Percentiles rank a stretch among this genome's conserved stretches.
These are phyloP conservation scores for Ciconia stormi DNA, from an alignment of 2,113 vertebrate genomes.

Conservation along the genomic window DNA sequence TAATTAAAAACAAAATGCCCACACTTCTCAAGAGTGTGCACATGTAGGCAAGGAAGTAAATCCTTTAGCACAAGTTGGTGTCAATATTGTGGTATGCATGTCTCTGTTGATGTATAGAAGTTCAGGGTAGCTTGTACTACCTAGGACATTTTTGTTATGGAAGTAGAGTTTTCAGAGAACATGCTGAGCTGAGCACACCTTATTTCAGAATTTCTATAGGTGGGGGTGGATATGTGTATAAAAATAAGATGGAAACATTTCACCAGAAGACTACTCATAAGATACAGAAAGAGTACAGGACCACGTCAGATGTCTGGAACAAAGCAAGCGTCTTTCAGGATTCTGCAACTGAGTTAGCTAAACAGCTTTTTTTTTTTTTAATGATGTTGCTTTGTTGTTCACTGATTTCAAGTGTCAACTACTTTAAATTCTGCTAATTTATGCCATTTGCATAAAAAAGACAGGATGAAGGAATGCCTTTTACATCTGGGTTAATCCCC, in stretches of 20 bases:
- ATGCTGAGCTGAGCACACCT: background rate
- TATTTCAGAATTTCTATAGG: background rate
- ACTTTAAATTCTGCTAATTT: background rate
- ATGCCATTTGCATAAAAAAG: background rate
- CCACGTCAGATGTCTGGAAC: background rate
- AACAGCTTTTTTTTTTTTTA: background rate
- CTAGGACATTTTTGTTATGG: background rate
- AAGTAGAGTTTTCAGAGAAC: background rate
- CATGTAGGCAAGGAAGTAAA: background rate
- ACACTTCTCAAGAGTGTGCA: background rate
- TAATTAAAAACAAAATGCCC: background rate
- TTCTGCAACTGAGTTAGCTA: background rate
- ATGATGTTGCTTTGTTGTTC: background rate
- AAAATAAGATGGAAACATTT: background rate
- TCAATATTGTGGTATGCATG: background rate
- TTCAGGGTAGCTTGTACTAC: background rate
- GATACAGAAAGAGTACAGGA: background rate
- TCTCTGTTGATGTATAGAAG: background rate
- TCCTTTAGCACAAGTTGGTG: background rate
- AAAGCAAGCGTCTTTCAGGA: background rate
- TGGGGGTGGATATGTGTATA: background rate
- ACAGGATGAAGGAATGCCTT: background rate
- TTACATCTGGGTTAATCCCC: background rate
- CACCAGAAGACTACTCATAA: background rate
- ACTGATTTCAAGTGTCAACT: background rate